These are phyloP conservation scores for Pandemis corylana DNA, from an alignment of 2,888 invertebrate species.

Conservation along the genomic window DNA sequence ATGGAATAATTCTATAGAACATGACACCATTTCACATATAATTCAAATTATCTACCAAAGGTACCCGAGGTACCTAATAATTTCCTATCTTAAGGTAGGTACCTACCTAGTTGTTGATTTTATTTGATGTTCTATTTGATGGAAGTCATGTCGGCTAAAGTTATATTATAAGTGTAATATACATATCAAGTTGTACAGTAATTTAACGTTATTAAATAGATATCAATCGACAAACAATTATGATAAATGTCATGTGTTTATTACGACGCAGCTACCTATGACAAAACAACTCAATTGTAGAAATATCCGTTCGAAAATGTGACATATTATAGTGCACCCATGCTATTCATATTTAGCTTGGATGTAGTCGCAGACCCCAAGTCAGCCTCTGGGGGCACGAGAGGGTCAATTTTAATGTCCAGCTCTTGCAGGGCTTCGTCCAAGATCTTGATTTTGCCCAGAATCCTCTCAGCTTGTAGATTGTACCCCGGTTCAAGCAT, in stretches of 20 bases:
- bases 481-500: constrained; percentile 88
- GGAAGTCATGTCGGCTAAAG: background rate
- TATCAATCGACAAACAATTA: constrained; percentile 21
- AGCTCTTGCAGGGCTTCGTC: constrained; percentile 72
- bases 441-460: constrained; percentile 79
- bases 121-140: background rate
- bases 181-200: background rate
- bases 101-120: too few species aligned
- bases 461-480: constrained; percentile 80
- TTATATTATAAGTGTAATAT: background rate
- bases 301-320: background rate
- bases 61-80: background rate
- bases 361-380: constrained; percentile 44
- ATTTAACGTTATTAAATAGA: background rate
- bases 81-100: too few species aligned
- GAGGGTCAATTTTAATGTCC: constrained; percentile 73
- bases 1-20: constrained; percentile 21
- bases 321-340: constrained; percentile 60
- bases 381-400: constrained; percentile 62
- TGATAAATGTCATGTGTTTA: constrained; percentile 22
- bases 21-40: constrained; percentile 16
- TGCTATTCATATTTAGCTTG: constrained; percentile 56
- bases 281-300: constrained; percentile 2
- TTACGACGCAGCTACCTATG: constrained; percentile 39
- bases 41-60: background rate